Percentiles rank a stretch among this genome's conserved stretches.
phyloP scores from a whole-genome alignment of 2,797 vertebrate species.

The Gastrophryne carolinensis region DNA sequence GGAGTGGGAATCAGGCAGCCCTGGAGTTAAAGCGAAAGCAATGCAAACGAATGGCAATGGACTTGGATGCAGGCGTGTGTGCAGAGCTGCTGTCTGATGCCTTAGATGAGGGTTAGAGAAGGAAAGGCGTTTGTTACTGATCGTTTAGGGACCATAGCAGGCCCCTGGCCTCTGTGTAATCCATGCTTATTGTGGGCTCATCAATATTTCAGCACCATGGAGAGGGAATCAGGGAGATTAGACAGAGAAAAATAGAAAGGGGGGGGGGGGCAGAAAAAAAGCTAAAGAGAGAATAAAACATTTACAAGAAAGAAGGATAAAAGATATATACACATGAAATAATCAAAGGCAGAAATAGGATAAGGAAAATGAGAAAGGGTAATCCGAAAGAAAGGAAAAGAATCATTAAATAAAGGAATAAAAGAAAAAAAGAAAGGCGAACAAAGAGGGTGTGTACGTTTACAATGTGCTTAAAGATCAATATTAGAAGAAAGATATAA shows the following conservation, averaged over 20 bases:
- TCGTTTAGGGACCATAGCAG: not conserved
- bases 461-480: too few relatives aligned
- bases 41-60: too few relatives aligned
- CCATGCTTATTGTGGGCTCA: conserved; percentile 17
- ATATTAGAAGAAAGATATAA: not conserved
- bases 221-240: not conserved
- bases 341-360: not conserved
- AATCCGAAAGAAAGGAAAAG: not conserved
- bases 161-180: conserved; percentile 15
- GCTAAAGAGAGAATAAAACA: not conserved
- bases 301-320: too few relatives aligned
- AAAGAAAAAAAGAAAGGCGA: not conserved
- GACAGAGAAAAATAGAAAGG: not conserved
- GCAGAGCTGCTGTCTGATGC: not conserved
- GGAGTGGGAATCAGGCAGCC: too few relatives aligned
- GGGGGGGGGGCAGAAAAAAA: too few relatives aligned
- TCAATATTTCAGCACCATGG: conserved; percentile 36
- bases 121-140: not conserved
- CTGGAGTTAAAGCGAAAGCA: too few relatives aligned
- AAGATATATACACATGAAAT: not conserved
- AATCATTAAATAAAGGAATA: not conserved
- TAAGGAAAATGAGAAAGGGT: not conserved
- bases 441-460: not conserved
- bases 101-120: not conserved
- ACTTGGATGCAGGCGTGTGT: too few relatives aligned